Base-by-base conservation (phyloP, 2,113 vertebrate species). In the Piprites chloris region DNA sequence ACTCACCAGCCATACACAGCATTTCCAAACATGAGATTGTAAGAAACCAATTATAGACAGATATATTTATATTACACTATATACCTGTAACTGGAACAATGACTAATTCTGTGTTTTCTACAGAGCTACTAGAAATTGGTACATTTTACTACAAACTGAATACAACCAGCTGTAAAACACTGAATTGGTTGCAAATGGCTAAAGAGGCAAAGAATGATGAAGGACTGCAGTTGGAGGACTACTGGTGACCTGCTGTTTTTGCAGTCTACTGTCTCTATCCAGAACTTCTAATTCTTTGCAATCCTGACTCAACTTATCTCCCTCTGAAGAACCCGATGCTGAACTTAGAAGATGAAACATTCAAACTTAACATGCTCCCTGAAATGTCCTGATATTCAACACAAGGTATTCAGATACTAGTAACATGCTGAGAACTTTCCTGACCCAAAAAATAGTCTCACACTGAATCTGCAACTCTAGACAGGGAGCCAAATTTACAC, bases 1-100 rank as follows among this genome's bases (percentile, higher is more conserved):
- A 41, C 27, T 37, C 56, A 58, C 4, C 41, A 89, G 28, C 39
- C 50, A 55, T 4, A 41, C 0, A 0, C 49, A 90, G 58, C 1
- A 49, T 14, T 90, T 47, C 59, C 28, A 61, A 68, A 17, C 5
- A 63, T 2, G 22, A 78, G 42, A 52, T 3, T 35, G 22, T 46
- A 81, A 81, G 63, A 90, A 81, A 71, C 9, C 35, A 77, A 1
- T 58, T 83, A 58, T 3, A 75, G 80, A 35, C 17, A 85, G 14
- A 56, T n/a, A 56, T 9, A 53, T 76, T 84, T 91, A 11, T 50
- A 68, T 49, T 44, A 33, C 9, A 32, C 20, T 44, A 9, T 30
- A 79, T 22, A 46, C 18, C 41, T 58, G 15, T 14, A 77, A 79
- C 32, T 66, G 23, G 23, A 83, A 18, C 11, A 7, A n/a, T 23